Percentiles rank a stretch among this genome's conserved stretches.
These are phyloP conservation scores for Drosophila subobscura DNA, from an alignment of 1,140 invertebrate genomes.

Conservation along the genomic window DNA sequence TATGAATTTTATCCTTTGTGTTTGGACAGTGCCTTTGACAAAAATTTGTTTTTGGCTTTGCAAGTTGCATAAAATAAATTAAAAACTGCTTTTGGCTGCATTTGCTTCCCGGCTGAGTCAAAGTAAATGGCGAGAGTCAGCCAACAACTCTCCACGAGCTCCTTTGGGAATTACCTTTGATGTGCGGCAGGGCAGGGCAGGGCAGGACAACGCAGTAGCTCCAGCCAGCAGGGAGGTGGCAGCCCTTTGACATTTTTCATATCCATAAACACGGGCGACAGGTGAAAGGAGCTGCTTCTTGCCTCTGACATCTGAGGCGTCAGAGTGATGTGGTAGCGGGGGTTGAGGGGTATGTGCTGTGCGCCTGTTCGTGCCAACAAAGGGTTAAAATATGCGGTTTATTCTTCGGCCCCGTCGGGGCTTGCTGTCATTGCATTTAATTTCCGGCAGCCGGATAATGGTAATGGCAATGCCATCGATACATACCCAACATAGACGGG, in stretches of 20 bases:
- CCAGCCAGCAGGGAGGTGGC: conserved; percentile 7
- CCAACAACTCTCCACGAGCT: conserved; percentile 38
- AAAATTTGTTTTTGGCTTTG: conserved; percentile 54
- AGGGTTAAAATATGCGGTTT: conserved; percentile 62
- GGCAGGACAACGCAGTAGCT: conserved; percentile 23
- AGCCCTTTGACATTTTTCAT: conserved; percentile 60
- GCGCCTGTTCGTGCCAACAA: conserved; percentile 53
- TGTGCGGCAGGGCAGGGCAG: conserved; percentile 53
- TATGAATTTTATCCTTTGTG: conserved; percentile 53
- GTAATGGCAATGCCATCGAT: conserved; percentile 57
- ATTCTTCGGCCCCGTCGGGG: conserved; percentile 36
- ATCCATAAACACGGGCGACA: conserved; percentile 57
- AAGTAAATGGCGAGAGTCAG: conserved; percentile 43
- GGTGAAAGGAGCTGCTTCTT: conserved; percentile 47
- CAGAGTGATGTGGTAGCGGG: conserved; percentile 23
- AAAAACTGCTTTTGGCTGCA: conserved; percentile 75
- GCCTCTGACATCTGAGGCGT: conserved; percentile 42
- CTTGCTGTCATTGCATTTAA: conserved; percentile 74
- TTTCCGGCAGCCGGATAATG: conserved; percentile 66
- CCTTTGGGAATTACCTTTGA: conserved; percentile 69
- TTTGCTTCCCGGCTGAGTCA: conserved; percentile 43
- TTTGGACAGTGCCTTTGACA: conserved; percentile 61
- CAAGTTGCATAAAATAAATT: conserved; percentile 78
- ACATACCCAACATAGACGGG: conserved; percentile 42
- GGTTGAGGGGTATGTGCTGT: conserved; percentile 3